Evolutionary conservation across 2,888 invertebrate genomes (phyloP).

Genomic region (Allygus modestus): DNA sequence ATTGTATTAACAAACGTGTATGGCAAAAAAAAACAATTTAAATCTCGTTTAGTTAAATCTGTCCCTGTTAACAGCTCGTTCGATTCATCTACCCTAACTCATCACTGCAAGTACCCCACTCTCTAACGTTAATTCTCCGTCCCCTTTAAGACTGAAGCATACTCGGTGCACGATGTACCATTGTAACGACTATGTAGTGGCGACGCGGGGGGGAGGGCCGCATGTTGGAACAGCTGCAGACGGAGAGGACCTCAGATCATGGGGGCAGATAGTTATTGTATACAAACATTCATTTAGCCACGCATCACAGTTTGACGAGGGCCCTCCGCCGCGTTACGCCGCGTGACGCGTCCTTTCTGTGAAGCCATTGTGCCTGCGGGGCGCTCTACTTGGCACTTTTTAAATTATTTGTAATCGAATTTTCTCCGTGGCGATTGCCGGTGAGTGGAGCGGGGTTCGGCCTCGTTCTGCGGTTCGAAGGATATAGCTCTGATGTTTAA

Average conservation of each 20-base stretch:
- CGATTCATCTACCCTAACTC: no score
- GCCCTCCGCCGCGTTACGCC: slow-evolving; percentile 7
- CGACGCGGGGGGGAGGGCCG: not conserved
- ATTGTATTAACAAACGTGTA: no score
- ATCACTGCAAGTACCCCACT: not conserved
- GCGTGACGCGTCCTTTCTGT: slow-evolving; percentile 17
- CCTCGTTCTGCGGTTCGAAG: no score
- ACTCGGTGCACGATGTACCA: not conserved
- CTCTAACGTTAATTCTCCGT: not conserved
- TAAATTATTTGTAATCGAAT: slow-evolving; percentile 5
- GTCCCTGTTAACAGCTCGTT: no score
- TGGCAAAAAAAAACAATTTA: not conserved
- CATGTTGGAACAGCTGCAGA: not conserved
- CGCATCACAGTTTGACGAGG: slow-evolving; percentile 52
- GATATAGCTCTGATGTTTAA: no score
- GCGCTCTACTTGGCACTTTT: not conserved
- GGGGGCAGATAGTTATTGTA: slow-evolving; percentile 58
- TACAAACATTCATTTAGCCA: slow-evolving; percentile 56
- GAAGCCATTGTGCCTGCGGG: slow-evolving; percentile 18
- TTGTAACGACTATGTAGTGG: not conserved
- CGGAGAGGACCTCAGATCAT: slow-evolving; percentile 31
- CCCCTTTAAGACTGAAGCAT: not conserved
- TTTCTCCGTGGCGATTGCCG: not conserved
- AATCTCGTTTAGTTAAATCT: not conserved
- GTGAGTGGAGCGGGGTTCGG: no score